Conservation (phyloP, 2,888 invertebrate genomes). For the Aromia moschata region DNA sequence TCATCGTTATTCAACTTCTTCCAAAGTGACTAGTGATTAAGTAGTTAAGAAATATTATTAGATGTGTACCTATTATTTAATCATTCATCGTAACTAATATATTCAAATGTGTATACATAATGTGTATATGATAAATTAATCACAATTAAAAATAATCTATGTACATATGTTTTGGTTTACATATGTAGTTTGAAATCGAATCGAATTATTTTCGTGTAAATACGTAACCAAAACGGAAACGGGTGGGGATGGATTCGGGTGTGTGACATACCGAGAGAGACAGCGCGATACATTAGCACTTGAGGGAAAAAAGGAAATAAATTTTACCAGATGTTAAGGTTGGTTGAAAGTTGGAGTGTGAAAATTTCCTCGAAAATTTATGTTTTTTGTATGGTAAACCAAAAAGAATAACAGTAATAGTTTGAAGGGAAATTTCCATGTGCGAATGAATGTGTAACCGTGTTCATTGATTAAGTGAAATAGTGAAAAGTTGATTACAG, state of each 20-base stretch:
- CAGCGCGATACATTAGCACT: slow-evolving; percentile 24
- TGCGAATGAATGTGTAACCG: slow-evolving; percentile 30
- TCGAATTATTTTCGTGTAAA: slow-evolving; percentile 24
- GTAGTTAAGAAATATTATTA: too few species aligned
- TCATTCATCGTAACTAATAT: too few species aligned
- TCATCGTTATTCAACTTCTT: too few species aligned
- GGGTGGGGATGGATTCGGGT: slow-evolving; percentile 19
- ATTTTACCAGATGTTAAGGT: slow-evolving; percentile 50
- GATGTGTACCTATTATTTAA: too few species aligned
- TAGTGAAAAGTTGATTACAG: slow-evolving; percentile 36
- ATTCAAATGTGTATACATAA: too few species aligned
- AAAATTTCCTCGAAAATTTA: slow-evolving; percentile 39
- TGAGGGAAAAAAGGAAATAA: slow-evolving; percentile 30
- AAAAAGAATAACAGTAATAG: slow-evolving; percentile 26
- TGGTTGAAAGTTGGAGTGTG: slow-evolving; percentile 47
- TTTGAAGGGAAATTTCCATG: slow-evolving; percentile 24
- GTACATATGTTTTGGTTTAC: too few species aligned
- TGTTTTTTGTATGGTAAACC: slow-evolving; percentile 35
- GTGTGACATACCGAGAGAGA: slow-evolving; percentile 28
- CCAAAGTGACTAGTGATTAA: too few species aligned
- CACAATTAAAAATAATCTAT: too few species aligned
- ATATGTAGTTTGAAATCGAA: slow-evolving; percentile 1
- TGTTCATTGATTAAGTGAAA: slow-evolving; percentile 27
- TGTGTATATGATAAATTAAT: too few species aligned
- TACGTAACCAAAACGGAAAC: slow-evolving; percentile 22